phyloP scores from a whole-genome alignment of 2,113 vertebrate genomes.

The Antennarius striatus region DNA sequence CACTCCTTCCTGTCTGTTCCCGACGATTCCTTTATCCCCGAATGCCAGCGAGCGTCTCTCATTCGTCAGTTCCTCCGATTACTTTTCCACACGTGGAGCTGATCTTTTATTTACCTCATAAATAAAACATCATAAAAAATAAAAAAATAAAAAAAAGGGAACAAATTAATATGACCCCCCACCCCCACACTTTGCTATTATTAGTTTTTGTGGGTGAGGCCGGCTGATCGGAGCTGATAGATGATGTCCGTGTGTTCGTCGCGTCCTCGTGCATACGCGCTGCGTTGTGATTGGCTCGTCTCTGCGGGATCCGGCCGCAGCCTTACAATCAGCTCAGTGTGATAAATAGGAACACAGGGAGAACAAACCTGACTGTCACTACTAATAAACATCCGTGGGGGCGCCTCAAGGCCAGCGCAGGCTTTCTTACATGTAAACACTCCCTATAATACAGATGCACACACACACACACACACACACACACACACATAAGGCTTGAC shows the following conservation, averaged over 20 bases:
- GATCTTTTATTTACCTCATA: conserved; percentile 28
- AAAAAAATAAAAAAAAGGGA: neutral
- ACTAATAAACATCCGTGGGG: conserved; percentile 72
- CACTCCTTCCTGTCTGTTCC: conserved; percentile 32
- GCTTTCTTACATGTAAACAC: conserved; percentile 56
- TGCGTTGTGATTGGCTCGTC: conserved; percentile 53
- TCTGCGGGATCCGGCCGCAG: conserved; percentile 45
- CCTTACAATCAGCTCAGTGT: conserved; percentile 63
- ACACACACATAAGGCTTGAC: conserved; percentile 19
- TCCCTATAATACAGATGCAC: conserved; percentile 36
- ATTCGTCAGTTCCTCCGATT: conserved; percentile 50
- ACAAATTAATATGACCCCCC: conserved; percentile 19
- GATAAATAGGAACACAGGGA: conserved; percentile 67
- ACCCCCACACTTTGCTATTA: conserved; percentile 16
- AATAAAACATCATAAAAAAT: conserved; percentile 21
- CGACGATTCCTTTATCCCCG: conserved; percentile 29
- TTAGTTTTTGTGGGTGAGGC: conserved; percentile 28
- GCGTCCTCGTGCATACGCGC: conserved; percentile 65
- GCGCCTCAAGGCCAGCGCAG: conserved; percentile 53
- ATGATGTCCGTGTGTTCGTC: conserved; percentile 49
- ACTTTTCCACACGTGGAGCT: conserved; percentile 29
- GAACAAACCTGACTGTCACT: conserved; percentile 69
- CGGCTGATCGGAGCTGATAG: conserved; percentile 57
- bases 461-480: conserved; percentile 17
- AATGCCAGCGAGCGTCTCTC: conserved; percentile 50